phyloP scores from a whole-genome alignment of 1,140 invertebrate genomes.

The Psix sp. region DNA sequence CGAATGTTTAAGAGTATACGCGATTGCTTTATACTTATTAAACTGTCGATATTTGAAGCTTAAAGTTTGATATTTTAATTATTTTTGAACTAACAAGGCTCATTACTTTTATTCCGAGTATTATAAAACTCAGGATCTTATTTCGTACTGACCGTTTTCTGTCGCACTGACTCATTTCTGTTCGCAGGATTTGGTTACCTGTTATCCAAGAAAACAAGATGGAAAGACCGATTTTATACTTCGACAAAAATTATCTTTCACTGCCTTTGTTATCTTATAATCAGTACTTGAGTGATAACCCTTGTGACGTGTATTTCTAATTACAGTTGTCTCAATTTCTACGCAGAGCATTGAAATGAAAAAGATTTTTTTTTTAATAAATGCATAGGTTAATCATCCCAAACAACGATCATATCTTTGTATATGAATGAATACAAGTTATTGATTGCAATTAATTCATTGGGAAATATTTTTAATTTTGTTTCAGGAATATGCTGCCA shows the following conservation, averaged over 20 bases:
- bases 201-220: conserved; percentile 56
- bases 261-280: conserved; percentile 40
- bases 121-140: conserved; percentile 51
- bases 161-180: no score
- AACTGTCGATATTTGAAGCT: conserved; percentile 10
- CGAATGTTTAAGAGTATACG: no score
- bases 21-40: background rate
- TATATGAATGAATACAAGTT: no score
- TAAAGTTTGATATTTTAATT: conserved; percentile 44
- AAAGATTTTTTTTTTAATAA: background rate
- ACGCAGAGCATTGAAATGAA: background rate
- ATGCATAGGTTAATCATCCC: background rate
- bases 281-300: conserved; percentile 26
- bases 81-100: conserved; percentile 61
- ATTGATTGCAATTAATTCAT: no score
- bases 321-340: background rate
- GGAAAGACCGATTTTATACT: conserved; percentile 33
- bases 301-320: conserved; percentile 17
- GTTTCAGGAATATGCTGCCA: conserved; percentile 90
- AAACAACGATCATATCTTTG: background rate
- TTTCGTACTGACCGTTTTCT: conserved; percentile 63
- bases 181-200: conserved; percentile 55
- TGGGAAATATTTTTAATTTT: background rate
- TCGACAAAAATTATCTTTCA: conserved; percentile 35
- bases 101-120: conserved; percentile 56